Percentiles rank a stretch among this genome's conserved stretches.
These are phyloP conservation scores for Scotopteryx bipunctaria DNA, from an alignment of 2,888 invertebrate genomes.

Conservation along the genomic window DNA sequence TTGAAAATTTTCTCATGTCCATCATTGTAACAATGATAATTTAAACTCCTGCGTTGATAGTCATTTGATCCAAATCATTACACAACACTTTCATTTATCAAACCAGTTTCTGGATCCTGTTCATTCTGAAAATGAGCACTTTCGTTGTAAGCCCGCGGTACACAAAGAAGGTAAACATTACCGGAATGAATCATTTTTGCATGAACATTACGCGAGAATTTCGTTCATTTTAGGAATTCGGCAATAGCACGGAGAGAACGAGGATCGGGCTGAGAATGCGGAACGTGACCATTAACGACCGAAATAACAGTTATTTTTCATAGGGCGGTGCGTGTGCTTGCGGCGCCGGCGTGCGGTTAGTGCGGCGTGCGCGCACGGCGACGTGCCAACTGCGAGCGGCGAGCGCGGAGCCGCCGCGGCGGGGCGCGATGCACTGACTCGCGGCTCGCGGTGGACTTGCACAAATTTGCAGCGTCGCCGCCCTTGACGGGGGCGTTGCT, in stretches of 20 bases:
- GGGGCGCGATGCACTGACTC: constrained; percentile 81
- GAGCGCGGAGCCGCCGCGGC: constrained; percentile 81
- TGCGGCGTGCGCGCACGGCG: constrained; percentile 60
- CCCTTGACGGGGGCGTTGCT: constrained; percentile 84
- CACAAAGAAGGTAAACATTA: constrained; percentile 54
- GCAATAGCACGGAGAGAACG: constrained; percentile 52
- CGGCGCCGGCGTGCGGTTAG: constrained; percentile 65
- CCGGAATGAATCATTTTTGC: constrained; percentile 36
- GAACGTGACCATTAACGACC: constrained; percentile 78
- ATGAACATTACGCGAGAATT: constrained; percentile 48
- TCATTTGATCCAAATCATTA: constrained; percentile 67
- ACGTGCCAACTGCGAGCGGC: constrained; percentile 57
- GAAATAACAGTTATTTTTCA: constrained; percentile 80
- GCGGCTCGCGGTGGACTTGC: constrained; percentile 78
- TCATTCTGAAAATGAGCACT: constrained; percentile 69
- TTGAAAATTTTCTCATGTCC: constrained; percentile 72
- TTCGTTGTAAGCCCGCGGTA: constrained; percentile 59
- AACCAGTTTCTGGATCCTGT: constrained; percentile 66
- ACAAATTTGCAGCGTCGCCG: constrained; percentile 83
- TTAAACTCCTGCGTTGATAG: constrained; percentile 56
- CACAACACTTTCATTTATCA: constrained; percentile 72
- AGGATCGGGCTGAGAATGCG: constrained; percentile 72
- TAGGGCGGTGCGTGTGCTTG: constrained; percentile 68
- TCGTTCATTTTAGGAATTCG: constrained; percentile 51
- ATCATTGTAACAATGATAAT: constrained; percentile 65